Evolutionary conservation across 2,113 vertebrate species (phyloP).

Genomic region (Coptodon rendalli): DNA sequence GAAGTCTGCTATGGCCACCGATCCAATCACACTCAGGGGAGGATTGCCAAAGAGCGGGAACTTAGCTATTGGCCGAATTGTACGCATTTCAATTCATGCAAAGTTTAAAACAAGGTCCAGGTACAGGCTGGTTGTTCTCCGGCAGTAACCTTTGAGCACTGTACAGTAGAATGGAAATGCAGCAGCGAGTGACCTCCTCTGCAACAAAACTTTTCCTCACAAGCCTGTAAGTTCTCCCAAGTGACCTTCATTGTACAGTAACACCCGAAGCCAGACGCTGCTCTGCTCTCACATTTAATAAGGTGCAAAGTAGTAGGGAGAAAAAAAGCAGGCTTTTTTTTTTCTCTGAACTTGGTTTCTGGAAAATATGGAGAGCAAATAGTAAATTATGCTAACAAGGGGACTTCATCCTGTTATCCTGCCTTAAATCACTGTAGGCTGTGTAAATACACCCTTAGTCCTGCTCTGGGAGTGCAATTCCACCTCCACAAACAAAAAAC

Average conservation of each 20-base stretch:
- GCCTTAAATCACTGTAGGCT: conserved; percentile 32
- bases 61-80: background rate
- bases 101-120: background rate
- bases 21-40: conserved; percentile 19
- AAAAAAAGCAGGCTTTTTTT: background rate
- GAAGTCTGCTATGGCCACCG: conserved; percentile 1
- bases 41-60: conserved; percentile 21
- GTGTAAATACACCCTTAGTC: background rate
- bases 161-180: background rate
- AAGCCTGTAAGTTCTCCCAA: background rate
- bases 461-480: background rate
- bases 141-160: background rate
- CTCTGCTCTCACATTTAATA: conserved; percentile 23
- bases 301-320: conserved; percentile 27
- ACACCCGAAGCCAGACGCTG: background rate
- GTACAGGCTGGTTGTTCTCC: background rate
- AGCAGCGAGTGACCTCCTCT: background rate
- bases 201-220: background rate
- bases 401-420: conserved; percentile 28
- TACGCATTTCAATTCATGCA: background rate
- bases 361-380: conserved; percentile 17
- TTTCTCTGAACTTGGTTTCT: conserved; percentile 13
- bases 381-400: conserved; percentile 53
- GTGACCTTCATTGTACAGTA: background rate
- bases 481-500: conserved; percentile 34